Evolutionary conservation across 2,888 invertebrate genomes (phyloP), one percentile per base, ranked within the genome.

Genomic region (Matsumyia berberina): DNA sequence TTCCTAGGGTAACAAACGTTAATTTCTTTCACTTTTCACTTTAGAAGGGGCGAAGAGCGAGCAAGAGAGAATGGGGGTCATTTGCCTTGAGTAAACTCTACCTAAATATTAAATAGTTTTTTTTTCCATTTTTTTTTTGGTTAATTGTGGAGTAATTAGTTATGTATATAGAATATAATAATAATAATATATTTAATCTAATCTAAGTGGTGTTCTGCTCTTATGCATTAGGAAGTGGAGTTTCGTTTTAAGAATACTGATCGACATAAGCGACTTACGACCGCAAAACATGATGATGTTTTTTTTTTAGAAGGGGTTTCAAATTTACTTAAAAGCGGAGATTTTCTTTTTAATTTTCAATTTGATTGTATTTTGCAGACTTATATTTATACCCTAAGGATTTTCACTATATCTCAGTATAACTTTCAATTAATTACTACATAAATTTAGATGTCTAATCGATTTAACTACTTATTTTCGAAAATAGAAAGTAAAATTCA

Each of bases 231-330:
- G 74, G 69, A 69, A 62, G 42, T 73, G 67, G 49, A 39, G 15
- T 7, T 55, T 29, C 46, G 11, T 7, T 19, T 33, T 37, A 11
- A 0, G n/a, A 57, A 62, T 19, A 17, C 39, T 57, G 39, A 53
- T 49, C 70, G 51, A 70, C 44, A 29, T 76, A 81, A 77, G 74
- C 66, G 49, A 67, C 64, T 83, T 78, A 64, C 72, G 83, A n/a
- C n/a, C n/a, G 86, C 87, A 86, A 77, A 79, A 85, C 86, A 87
- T 82, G 85, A 87, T 88, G 88, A 88, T 72, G 78, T 67, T 78
- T 87, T 79, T 86, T 86, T 79, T 39, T 29, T 8, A n/a, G 44
- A 24, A 62, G 42, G 42, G 51, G 31, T 31, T 11, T 24, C 2
- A 3, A 3, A 24, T 24, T 24, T 24, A 4, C 4, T 24, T 24